phyloP scores from a whole-genome alignment of 2,888 invertebrate species.

The Isoperla grammatica region DNA sequence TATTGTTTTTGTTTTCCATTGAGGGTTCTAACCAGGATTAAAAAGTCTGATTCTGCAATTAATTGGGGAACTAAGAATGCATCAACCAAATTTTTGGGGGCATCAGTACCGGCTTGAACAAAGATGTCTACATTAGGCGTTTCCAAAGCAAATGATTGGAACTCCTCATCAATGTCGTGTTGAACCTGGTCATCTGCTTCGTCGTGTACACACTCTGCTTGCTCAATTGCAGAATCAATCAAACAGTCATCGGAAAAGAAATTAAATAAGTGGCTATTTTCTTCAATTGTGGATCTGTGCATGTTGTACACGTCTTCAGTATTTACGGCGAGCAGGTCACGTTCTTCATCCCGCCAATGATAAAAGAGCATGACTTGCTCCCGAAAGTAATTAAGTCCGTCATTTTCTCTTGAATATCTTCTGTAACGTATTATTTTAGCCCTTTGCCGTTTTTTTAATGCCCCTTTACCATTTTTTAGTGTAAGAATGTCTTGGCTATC shows the following conservation, averaged over 20 bases:
- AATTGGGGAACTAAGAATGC: slow-evolving; percentile 18
- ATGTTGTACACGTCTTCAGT: slow-evolving; percentile 7
- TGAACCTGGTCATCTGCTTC: not conserved
- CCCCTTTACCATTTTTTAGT: not conserved
- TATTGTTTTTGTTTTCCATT: slow-evolving; percentile 29
- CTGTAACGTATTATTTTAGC: slow-evolving; percentile 26
- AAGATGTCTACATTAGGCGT: not conserved
- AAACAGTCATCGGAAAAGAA: not conserved
- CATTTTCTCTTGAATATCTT: slow-evolving; percentile 23
- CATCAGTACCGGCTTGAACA: not conserved
- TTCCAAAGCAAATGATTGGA: not conserved
- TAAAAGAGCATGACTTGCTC: slow-evolving; percentile 34
- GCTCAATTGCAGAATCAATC: not conserved
- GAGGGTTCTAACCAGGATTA: slow-evolving; percentile 24
- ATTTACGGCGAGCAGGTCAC: slow-evolving; percentile 26
- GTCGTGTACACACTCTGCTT: not conserved
- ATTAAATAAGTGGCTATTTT: slow-evolving; percentile 19
- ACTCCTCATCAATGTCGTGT: not conserved
- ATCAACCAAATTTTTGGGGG: not conserved
- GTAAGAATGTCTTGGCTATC: not conserved
- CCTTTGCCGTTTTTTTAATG: not conserved
- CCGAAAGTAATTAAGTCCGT: slow-evolving; percentile 30
- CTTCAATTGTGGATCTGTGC: slow-evolving; percentile 1
- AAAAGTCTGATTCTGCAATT: slow-evolving; percentile 26
- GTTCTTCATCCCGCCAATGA: slow-evolving; percentile 33